Conservation (phyloP, 2,113 vertebrate genomes). For the Strigops habroptila region DNA sequence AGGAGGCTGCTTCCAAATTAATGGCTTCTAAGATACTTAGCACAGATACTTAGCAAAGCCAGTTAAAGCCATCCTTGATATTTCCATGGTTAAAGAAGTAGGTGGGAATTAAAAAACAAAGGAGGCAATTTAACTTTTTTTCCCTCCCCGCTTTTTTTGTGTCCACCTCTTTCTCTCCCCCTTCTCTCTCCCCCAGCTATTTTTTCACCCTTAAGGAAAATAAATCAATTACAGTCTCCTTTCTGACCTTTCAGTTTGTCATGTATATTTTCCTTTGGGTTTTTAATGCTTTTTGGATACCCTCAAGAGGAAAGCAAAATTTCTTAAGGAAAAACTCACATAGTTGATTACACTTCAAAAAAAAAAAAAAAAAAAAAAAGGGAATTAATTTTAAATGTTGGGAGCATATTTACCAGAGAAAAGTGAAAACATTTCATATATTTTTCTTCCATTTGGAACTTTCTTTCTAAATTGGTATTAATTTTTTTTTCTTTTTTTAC, state of each 20-base stretch:
- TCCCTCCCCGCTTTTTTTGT: background rate
- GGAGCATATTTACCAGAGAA: background rate
- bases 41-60: background rate
- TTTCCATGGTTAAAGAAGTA: background rate
- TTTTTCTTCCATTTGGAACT: background rate
- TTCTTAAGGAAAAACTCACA: background rate
- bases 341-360: background rate
- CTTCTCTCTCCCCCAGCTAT: background rate
- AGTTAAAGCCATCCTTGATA: background rate
- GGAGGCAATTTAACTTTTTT: background rate
- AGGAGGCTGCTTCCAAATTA: background rate
- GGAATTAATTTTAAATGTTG: background rate
- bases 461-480: background rate
- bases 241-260: slow-evolving; percentile 37
- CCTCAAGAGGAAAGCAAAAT: slow-evolving; percentile 12
- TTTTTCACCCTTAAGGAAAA: background rate
- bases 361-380: background rate
- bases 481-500: background rate
- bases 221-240: slow-evolving; percentile 30
- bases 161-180: background rate
- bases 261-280: background rate
- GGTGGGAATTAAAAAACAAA: background rate
- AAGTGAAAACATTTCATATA: background rate
- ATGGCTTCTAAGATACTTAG: background rate
- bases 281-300: slow-evolving; percentile 14